phyloP scores from a whole-genome alignment of 1,140 invertebrate genomes.

The Meloidogyne hapla region DNA sequence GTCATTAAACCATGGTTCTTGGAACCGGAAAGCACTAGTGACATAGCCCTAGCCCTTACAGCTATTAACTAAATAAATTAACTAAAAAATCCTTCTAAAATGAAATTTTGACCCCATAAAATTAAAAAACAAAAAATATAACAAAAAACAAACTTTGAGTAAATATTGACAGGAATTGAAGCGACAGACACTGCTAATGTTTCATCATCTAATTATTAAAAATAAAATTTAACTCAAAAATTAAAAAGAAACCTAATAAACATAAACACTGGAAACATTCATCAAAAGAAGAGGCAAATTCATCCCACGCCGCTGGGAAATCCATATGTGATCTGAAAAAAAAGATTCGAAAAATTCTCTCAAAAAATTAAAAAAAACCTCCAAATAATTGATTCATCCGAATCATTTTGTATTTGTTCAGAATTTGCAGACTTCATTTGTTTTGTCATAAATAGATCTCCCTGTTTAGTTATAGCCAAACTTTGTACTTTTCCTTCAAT shows the following conservation, averaged over 20 bases:
- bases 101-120: too few species aligned
- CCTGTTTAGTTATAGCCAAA: slow-evolving; percentile 47
- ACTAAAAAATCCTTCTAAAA: too few species aligned
- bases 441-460: slow-evolving; percentile 57
- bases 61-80: too few species aligned
- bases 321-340: slow-evolving; percentile 50
- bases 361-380: slow-evolving; percentile 32
- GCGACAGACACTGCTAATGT: slow-evolving; percentile 53
- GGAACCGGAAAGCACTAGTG: too few species aligned
- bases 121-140: background rate
- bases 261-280: slow-evolving; percentile 57
- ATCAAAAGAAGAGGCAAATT: slow-evolving; percentile 46
- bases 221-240: background rate
- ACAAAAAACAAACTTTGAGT: slow-evolving; percentile 53
- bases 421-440: background rate
- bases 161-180: slow-evolving; percentile 58
- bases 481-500: slow-evolving; percentile 58
- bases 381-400: slow-evolving; percentile 56
- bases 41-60: too few species aligned
- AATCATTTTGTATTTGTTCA: slow-evolving; percentile 29
- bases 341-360: slow-evolving; percentile 22
- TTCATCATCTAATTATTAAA: slow-evolving; percentile 12
- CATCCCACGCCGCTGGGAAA: slow-evolving; percentile 57
- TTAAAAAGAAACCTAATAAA: slow-evolving; percentile 29
- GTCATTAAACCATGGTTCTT: too few species aligned